Percentiles rank a stretch among this genome's conserved stretches.
phyloP scores from a whole-genome alignment of 2,113 vertebrate species.

The Synchiropus splendidus region DNA sequence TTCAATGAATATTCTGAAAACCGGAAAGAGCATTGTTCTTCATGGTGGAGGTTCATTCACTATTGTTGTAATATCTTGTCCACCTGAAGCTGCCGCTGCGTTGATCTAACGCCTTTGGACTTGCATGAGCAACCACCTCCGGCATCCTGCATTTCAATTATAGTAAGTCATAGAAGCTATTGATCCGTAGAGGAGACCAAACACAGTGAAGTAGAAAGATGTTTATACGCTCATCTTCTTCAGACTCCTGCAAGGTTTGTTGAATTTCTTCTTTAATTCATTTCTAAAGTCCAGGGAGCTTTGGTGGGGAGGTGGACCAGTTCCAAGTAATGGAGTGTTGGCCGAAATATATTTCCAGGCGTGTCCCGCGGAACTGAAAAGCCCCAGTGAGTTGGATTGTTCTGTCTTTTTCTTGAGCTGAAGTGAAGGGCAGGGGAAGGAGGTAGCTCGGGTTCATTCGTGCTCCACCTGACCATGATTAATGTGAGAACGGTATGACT shows the following conservation, averaged over 20 bases:
- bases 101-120: constrained; percentile 31
- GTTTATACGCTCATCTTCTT: constrained; percentile 47
- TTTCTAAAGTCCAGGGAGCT: constrained; percentile 9
- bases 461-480: constrained; percentile 33
- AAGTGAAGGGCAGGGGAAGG: constrained; percentile 8
- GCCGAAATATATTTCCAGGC: constrained; percentile 13
- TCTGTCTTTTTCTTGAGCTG: constrained; percentile 29
- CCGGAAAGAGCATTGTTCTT: no score
- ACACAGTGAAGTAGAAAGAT: constrained; percentile 27
- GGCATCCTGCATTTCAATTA: constrained; percentile 58
- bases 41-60: no score
- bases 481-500: constrained; percentile 36
- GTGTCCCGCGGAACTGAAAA: constrained; percentile 3
- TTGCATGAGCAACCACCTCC: constrained; percentile 45
- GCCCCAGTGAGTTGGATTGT: constrained; percentile 5
- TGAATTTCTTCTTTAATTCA: constrained; percentile 45
- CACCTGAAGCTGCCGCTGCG: neutral
- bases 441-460: constrained; percentile 16
- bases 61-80: no score
- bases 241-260: constrained; percentile 31
- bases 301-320: constrained; percentile 14
- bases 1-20: no score
- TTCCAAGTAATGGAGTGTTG: no score
- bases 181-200: constrained; percentile 47
- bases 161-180: constrained; percentile 42